These are phyloP conservation scores for Nebria brevicollis DNA, from an alignment of 2,888 invertebrate genomes.

Conservation along the genomic window DNA sequence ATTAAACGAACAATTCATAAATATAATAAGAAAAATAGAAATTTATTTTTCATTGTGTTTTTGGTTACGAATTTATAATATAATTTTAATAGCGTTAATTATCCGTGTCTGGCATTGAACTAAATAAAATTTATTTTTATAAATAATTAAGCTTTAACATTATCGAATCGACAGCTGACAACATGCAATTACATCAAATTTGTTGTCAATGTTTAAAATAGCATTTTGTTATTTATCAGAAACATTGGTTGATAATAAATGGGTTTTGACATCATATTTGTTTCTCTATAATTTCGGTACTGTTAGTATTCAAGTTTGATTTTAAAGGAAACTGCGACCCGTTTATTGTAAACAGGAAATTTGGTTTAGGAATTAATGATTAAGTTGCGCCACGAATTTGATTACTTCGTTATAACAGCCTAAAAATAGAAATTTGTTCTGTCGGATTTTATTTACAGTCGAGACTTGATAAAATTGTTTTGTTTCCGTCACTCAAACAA, in stretches of 20 bases:
- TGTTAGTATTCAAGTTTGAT: not conserved
- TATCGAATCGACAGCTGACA: not conserved
- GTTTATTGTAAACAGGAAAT: constrained; percentile 42
- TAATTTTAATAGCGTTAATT: not conserved
- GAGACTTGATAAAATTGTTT: not conserved
- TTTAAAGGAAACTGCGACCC: constrained; percentile 37
- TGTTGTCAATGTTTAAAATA: not conserved
- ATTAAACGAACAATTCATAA: no score
- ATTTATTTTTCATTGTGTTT: not conserved
- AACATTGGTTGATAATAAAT: not conserved
- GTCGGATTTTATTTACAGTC: not conserved
- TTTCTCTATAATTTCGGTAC: no score
- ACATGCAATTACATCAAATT: not conserved
- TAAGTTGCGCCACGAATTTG: constrained; percentile 39
- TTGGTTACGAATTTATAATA: not conserved
- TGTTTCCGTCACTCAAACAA: not conserved
- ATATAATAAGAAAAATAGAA: no score
- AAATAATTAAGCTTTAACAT: not conserved
- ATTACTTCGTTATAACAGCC: constrained; percentile 40
- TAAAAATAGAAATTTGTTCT: constrained; percentile 33
- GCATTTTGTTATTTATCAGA: not conserved
- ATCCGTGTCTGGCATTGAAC: not conserved
- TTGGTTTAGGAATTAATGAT: constrained; percentile 38
- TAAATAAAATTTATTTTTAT: not conserved
- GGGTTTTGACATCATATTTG: not conserved